Conservation (phyloP, 1,140 invertebrate species). For the Drosophila nasuta region DNA sequence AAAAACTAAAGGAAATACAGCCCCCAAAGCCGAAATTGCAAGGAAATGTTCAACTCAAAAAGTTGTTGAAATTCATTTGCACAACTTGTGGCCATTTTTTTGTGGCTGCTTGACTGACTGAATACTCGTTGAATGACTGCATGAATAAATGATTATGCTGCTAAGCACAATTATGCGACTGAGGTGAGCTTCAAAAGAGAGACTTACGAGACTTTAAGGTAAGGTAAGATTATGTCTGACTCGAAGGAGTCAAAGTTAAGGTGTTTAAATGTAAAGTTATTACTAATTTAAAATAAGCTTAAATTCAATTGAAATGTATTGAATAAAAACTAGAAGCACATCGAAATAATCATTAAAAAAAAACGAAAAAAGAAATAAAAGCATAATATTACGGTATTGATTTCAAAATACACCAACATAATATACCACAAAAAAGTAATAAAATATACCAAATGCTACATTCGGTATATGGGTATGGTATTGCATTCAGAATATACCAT, state of each 20-base stretch:
- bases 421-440: too few relatives aligned
- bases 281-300: too few relatives aligned
- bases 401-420: too few relatives aligned
- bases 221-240: too few relatives aligned
- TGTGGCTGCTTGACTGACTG: constrained; percentile 47
- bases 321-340: too few relatives aligned
- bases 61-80: constrained; percentile 51
- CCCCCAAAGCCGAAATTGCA: constrained; percentile 56
- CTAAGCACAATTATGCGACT: background rate
- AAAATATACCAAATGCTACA: too few relatives aligned
- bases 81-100: constrained; percentile 41
- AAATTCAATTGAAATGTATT: too few relatives aligned
- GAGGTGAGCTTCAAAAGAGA: constrained; percentile 8
- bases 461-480: too few relatives aligned
- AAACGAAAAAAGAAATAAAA: too few relatives aligned
- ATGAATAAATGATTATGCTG: constrained; percentile 17
- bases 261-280: background rate
- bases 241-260: background rate
- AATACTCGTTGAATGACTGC: constrained; percentile 27
- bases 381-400: too few relatives aligned
- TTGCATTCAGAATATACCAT: too few relatives aligned
- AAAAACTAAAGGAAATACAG: constrained; percentile 47
- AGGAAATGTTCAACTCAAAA: constrained; percentile 46
- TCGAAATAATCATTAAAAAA: too few relatives aligned
- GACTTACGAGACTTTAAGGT: background rate